Evolutionary conservation across 2,888 invertebrate species (phyloP), one percentile per base, ranked within the genome.

Genomic region (Leucozona laternaria): DNA sequence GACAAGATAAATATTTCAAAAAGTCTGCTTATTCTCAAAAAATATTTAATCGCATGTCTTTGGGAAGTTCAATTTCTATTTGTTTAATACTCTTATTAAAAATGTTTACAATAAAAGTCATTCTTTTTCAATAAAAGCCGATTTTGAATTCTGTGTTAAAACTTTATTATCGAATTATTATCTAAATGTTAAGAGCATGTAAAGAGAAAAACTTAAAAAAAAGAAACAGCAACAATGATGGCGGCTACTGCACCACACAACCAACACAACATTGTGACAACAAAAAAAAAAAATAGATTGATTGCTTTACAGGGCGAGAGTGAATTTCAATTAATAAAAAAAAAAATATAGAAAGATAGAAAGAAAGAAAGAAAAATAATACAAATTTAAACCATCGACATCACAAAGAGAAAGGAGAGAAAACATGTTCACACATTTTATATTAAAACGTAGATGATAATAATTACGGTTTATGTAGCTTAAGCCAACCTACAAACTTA

Each of bases 351-450:
- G 68, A 80, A 66, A 80, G 31, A 31, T 62, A 60, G 31, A 70
- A 4, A 57, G 28, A 70, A 31, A 68, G 40, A 50, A 22, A 75
- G 71, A 66, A 71, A 60, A 58, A 60, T 40, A 37, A 60, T 22
- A 60, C 37, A 68, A 15, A 34, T 34, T 50, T 34, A 68, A 53
- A 28, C 53, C 43, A 81, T 86, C 50, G 68, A 50, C 68, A 78
- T 86, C 17, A 57, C 64, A 79, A 81, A 84, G 86, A 79, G 79
- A 86, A 86, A 86, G 86, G 82, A 79, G 86, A 71, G 88, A 81
- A 88, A 86, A 86, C 82, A 73, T 84, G 79, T 86, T 86, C 78
- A 79, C 82, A 86, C 88, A 81, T 85, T 81, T 81, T 73, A 70
- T 73, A 73, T 64, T 72, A 77, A 73, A 79, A 81, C 58, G 79